These are phyloP conservation scores for Progne subis DNA, from an alignment of 2,113 vertebrate genomes.

Conservation along the genomic window DNA sequence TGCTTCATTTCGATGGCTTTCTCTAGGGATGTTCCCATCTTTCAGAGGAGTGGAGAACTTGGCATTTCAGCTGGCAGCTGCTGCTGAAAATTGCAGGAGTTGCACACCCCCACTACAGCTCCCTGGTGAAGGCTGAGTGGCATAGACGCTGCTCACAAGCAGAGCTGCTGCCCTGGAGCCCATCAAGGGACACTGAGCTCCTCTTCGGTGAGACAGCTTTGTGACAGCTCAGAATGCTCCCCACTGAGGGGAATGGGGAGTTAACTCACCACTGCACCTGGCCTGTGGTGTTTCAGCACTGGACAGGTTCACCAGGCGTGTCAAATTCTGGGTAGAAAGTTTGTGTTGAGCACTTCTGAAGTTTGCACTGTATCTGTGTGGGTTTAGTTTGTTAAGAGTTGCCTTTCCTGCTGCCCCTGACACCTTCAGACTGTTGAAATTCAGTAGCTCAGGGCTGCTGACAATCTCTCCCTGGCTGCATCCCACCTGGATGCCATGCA, in stretches of 20 bases:
- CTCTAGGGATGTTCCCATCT: accelerated
- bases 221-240: neutral
- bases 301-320: neutral
- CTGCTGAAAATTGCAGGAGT: neutral
- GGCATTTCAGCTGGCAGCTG: neutral
- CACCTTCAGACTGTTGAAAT: neutral
- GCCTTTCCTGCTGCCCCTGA: neutral
- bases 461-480: neutral
- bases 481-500: neutral
- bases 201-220: neutral
- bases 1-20: neutral
- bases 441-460: neutral
- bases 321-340: neutral
- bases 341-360: neutral
- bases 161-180: neutral
- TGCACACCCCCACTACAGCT: accelerated
- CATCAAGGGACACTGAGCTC: neutral
- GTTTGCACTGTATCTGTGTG: neutral
- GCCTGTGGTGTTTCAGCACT: neutral
- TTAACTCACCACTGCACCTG: neutral
- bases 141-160: neutral
- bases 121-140: neutral
- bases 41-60: neutral
- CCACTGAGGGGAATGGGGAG: neutral
- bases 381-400: neutral